These are phyloP conservation scores for Halcyon chelicuti DNA, from an alignment of 2,797 vertebrate species.

Conservation along the genomic window DNA sequence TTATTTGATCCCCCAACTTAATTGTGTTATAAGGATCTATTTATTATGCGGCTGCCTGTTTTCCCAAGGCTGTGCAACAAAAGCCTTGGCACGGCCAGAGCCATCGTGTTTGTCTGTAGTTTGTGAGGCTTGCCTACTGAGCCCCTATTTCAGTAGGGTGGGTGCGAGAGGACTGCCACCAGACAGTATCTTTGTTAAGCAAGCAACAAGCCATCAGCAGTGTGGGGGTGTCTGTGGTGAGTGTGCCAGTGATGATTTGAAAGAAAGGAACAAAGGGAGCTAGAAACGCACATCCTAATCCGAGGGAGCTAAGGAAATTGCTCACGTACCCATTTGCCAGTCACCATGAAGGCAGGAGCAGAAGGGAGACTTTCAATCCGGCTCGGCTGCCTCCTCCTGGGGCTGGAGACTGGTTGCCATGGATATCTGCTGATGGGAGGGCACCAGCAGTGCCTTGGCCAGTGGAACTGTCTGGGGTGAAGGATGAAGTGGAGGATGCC, in stretches of 20 bases:
- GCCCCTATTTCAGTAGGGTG: background rate
- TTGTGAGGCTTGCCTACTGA: background rate
- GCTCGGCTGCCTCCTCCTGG: slow-evolving; percentile 85
- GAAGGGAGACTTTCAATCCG: slow-evolving; percentile 89
- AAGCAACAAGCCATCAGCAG: background rate
- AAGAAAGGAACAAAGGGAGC: slow-evolving; percentile 63
- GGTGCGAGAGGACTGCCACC: background rate
- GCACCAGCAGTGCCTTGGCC: slow-evolving; percentile 86
- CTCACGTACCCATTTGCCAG: slow-evolving; percentile 83
- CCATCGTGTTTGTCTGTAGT: slow-evolving; percentile 1
- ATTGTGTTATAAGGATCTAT: slow-evolving; percentile 51
- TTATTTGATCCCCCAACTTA: slow-evolving; percentile 59
- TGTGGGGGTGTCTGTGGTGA: fast-evolving
- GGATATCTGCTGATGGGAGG: slow-evolving; percentile 95
- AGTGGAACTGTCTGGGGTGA: slow-evolving; percentile 84
- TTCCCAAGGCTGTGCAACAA: background rate
- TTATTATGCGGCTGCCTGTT: slow-evolving; percentile 29
- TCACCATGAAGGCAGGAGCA: slow-evolving; percentile 85
- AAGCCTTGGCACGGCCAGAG: background rate
- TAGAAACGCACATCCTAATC: slow-evolving; percentile 47
- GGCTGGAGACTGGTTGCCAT: slow-evolving; percentile 95
- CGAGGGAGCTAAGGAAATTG: slow-evolving; percentile 52
- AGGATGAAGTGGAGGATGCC: slow-evolving; percentile 79
- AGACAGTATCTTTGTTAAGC: background rate
- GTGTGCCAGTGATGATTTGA: fast-evolving